Percentiles rank a stretch among this genome's conserved stretches.
phyloP scores from a whole-genome alignment of 2,888 invertebrate genomes.

The Macrosiphum euphorbiae region DNA sequence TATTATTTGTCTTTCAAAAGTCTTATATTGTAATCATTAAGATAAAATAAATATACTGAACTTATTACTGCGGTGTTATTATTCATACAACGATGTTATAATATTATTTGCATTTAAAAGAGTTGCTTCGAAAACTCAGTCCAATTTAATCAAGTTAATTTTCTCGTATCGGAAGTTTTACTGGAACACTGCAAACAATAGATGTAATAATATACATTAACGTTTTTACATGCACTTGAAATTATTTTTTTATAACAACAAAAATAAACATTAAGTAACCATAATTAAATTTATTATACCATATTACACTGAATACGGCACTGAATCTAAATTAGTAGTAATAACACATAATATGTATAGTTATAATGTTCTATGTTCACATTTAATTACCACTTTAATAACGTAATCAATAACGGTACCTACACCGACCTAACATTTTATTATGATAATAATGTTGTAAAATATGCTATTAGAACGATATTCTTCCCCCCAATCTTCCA shows the following conservation, averaged over 20 bases:
- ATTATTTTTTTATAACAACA: background rate
- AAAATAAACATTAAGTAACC: background rate
- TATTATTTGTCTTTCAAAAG: background rate
- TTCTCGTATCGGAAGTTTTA: background rate
- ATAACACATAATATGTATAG: background rate
- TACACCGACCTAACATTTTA: background rate
- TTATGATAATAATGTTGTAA: background rate
- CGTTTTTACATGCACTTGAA: background rate
- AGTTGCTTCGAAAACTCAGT: background rate
- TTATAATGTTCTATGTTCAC: background rate
- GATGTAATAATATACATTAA: background rate
- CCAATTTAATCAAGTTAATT: conserved; percentile 9
- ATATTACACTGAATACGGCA: background rate
- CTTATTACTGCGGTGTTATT: background rate
- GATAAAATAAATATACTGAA: background rate
- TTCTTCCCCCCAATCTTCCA: background rate
- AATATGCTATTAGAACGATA: background rate
- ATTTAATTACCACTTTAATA: background rate
- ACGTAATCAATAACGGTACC: background rate
- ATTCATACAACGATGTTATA: background rate
- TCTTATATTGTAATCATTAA: background rate
- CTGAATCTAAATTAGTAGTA: background rate
- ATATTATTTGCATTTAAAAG: conserved; percentile 2
- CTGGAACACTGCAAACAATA: background rate
- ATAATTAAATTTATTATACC: background rate